Percentiles rank a stretch among this genome's conserved stretches.
Conservation (phyloP, 1,140 invertebrate species). For the Drosophila grimshawi region DNA sequence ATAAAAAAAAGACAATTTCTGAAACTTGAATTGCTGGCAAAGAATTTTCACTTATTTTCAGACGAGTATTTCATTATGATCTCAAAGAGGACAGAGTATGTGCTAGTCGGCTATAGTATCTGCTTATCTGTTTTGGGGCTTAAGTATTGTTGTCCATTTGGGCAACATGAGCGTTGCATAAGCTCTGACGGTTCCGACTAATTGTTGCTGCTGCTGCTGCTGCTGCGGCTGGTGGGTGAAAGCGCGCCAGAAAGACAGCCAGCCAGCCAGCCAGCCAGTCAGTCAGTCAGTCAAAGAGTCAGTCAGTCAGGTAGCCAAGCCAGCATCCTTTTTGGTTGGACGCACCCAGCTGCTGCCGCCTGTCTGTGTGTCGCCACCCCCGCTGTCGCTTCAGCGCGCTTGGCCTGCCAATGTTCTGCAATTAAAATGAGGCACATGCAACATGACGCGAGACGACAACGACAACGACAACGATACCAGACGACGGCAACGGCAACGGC, state of each 20-base stretch:
- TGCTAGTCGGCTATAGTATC: background rate
- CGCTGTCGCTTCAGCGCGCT: background rate
- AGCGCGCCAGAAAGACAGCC: background rate
- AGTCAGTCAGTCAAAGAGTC: background rate
- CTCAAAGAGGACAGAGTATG: background rate
- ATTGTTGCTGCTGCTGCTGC: background rate
- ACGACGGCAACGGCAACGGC: background rate
- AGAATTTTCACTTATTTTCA: too few species aligned
- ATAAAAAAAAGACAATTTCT: too few species aligned
- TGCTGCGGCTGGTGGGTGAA: background rate
- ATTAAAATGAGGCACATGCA: slow-evolving; percentile 77
- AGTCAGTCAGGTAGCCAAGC: background rate
- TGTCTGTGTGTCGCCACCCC: background rate
- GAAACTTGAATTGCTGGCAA: too few species aligned
- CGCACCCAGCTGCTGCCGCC: slow-evolving; percentile 15
- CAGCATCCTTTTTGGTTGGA: slow-evolving; percentile 1
- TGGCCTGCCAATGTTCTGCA: slow-evolving; percentile 67
- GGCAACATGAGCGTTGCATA: background rate
- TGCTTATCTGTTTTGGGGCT: background rate
- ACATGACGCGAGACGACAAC: slow-evolving; percentile 34
- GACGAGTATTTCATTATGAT: too few species aligned
- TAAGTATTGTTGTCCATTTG: background rate
- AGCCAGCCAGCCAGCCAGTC: background rate
- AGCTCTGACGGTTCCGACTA: background rate
- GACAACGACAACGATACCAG: background rate